Evolutionary conservation across 2,797 vertebrate species (phyloP).

Genomic region (Dermochelys coriacea): DNA sequence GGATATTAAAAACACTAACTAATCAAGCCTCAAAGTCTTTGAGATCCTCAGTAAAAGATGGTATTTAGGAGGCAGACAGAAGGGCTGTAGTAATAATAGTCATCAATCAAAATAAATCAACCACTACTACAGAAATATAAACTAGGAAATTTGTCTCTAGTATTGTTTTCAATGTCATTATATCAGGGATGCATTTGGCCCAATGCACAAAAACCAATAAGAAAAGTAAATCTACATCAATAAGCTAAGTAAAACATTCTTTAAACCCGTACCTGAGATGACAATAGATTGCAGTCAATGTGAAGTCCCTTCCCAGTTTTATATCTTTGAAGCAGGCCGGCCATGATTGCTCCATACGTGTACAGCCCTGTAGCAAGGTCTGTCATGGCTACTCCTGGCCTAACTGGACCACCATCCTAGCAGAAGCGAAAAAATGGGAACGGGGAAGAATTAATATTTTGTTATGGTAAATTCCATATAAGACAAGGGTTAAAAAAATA

Average conservation of each 20-base stretch:
- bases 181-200: background rate
- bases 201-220: background rate
- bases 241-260: background rate
- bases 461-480: background rate
- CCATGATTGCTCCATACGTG: conserved; percentile 91
- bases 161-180: background rate
- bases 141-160: background rate
- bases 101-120: background rate
- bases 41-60: background rate
- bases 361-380: conserved; percentile 95
- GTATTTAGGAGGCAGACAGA: background rate
- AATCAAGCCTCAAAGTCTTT: background rate
- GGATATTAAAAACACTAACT: background rate
- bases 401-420: conserved; percentile 92
- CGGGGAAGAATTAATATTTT: background rate
- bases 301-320: conserved; percentile 89
- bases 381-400: conserved; percentile 95
- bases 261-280: conserved; percentile 87
- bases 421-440: conserved; percentile 7
- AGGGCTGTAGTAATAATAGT: background rate
- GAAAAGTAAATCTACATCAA: background rate
- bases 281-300: conserved; percentile 95
- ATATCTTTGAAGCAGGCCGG: conserved; percentile 89
- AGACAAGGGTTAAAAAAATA: background rate
- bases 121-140: background rate